Evolutionary conservation across 2,888 invertebrate genomes (phyloP), one percentile per base, ranked within the genome.

Genomic region (Eugnorisma glareosa): DNA sequence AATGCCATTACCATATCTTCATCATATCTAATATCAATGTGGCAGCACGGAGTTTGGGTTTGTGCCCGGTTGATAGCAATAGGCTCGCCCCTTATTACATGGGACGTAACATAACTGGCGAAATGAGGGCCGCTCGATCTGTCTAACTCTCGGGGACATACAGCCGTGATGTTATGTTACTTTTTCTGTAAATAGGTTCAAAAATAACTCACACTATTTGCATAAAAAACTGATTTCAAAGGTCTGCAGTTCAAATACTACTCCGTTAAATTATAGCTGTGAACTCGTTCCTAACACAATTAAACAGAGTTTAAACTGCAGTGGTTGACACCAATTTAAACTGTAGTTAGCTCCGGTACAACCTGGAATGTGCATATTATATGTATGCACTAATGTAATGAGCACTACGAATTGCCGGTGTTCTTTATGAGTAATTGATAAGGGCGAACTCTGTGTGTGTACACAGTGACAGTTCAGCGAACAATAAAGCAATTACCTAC

Each of bases 311-410:
- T 73, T 85, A 76, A 81, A 76, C 66, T 67, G 57, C 54, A 57
- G 61, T 67, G 77, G 77, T 63, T 82, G 75, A 84, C 69, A 70
- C 67, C 82, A 81, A 76, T 81, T 81, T 72, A 67, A 71, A 85
- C 54, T 59, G 64, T 63, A 81, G 66, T 77, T 74, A 84, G 69
- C 28, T n/a, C 2, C 40, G 67, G 61, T 61, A 35, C n/a, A 78
- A 54, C 28, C 24, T 82, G 45, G n/a, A 18, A 40, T 64, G 64
- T 54, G 43, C 51, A 45, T 28, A 77, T 81, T 67, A 69, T 77
- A 83, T n/a, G n/a, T n/a, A 81, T 73, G 83, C 78, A 79, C 24
- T 3, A 13, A 67, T 70, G 84, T 54, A 57, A 67, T 67, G 74
- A 72, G 57, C 54, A 31, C 13, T 51, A 67, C 43, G 54, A 61